phyloP scores from a whole-genome alignment of 2,113 vertebrate species.

The Mormyrus iriodes region DNA sequence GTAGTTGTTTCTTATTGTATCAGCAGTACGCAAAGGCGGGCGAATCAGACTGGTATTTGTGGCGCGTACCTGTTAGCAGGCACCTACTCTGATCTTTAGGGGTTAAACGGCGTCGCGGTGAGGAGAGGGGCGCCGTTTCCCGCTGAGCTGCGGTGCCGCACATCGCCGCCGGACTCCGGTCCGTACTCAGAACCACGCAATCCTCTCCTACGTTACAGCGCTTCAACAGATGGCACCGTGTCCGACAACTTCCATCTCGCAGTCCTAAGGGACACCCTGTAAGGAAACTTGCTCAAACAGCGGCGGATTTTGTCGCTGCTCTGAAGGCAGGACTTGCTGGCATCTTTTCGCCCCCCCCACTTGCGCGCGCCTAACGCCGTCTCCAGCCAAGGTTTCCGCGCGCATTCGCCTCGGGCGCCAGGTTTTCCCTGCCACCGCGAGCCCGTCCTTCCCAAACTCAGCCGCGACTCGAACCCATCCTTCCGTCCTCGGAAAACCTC shows the following conservation, averaged over 20 bases:
- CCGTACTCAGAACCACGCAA: slow-evolving; percentile 1
- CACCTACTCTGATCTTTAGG: slow-evolving; percentile 20
- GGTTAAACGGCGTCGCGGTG: slow-evolving; percentile 31
- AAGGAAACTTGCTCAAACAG: slow-evolving; percentile 12
- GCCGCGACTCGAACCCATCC: background rate
- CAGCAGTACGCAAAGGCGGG: background rate
- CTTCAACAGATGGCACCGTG: slow-evolving; percentile 13
- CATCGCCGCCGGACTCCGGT: slow-evolving; percentile 5
- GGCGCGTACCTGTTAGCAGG: slow-evolving; percentile 27
- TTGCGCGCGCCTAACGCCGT: background rate
- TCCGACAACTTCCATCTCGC: background rate
- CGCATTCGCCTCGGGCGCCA: background rate
- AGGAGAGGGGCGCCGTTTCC: slow-evolving; percentile 29
- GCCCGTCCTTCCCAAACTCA: too few relatives aligned
- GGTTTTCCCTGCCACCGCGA: background rate
- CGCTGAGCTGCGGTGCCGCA: slow-evolving; percentile 1
- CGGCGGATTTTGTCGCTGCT: background rate
- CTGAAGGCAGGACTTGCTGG: background rate
- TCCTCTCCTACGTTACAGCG: background rate
- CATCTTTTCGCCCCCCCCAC: background rate
- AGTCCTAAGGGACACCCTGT: background rate
- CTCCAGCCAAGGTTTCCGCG: background rate
- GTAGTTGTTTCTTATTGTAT: background rate
- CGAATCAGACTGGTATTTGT: background rate
- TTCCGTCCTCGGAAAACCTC: background rate